Base-by-base conservation (phyloP, 2,888 invertebrate species). In the Andrena flavipes region DNA sequence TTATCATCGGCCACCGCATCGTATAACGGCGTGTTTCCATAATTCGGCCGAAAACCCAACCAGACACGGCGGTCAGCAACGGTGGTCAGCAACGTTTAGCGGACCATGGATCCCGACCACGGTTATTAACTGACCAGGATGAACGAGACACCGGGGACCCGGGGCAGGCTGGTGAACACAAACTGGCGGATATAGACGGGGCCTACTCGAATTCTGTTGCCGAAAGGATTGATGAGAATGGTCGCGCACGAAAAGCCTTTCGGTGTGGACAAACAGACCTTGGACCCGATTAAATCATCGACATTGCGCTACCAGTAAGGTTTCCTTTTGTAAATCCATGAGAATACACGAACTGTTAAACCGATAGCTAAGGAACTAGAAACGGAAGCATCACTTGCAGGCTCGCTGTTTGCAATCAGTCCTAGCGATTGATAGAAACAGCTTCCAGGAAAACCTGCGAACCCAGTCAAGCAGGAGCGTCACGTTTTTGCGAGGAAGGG, bases 121-220 rank as follows among this genome's bases (percentile, higher is more conserved):
- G 90, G 93, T 91, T 93, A 93, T 93, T 93, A 93, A 91, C 93
- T 90, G 91, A 92, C 92, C 92, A 89, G 91, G 89, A 91, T 88
- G 89, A 93, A 93, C 92, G 93, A 94, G 93, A 91, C 94, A 92
- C 93, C 82, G 86, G 93, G 93, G 93, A 93, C 86, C 85, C 20
- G 72, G 84, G 72, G 33, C 69, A 49, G 51, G 60, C 72, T 67
- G 70, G 80, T 70, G 76, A 82, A 80, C 84, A 81, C 82, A 82
- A 83, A 80, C 86, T 76, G 70, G 62, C 35, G 68, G 73, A 76
- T 84, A 73, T 68, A 59, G 72, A 77, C 71, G 75, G 84, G 48
- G 80, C 81, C 71, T 84, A 56, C 84, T 82, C 84, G 86, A 86
- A 83, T 80, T 82, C 69, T 86, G 80, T 89, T 84, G 84, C 76